Percentiles rank a stretch among this genome's conserved stretches.
Evolutionary conservation across 2,888 invertebrate genomes (phyloP).

Genomic region (Pharmacophagus antenor): DNA sequence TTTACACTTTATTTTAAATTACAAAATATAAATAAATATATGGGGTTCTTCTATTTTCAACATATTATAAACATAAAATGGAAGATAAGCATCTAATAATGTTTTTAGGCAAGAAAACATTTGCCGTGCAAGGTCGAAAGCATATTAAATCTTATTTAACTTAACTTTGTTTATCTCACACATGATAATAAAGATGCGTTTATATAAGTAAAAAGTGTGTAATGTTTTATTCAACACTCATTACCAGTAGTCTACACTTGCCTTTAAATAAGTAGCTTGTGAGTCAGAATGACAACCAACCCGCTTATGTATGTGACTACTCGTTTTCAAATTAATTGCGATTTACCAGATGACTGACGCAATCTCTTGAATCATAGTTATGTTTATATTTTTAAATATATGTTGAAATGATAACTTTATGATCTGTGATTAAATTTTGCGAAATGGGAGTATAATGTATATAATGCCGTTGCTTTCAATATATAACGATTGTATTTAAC

Average conservation of each 20-base stretch:
- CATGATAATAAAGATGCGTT: constrained; percentile 1
- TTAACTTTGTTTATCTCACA: constrained; percentile 11
- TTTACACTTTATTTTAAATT: too few relatives aligned
- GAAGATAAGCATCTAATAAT: not conserved
- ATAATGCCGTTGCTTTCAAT: too few relatives aligned
- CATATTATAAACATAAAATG: constrained; percentile 3
- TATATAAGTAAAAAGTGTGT: not conserved
- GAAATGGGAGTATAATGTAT: too few relatives aligned
- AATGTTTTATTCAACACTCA: constrained; percentile 24
- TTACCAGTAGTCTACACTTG: constrained; percentile 27
- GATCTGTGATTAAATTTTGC: not conserved
- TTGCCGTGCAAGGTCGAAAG: constrained; percentile 10
- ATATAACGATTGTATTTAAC: too few relatives aligned
- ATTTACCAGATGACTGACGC: constrained; percentile 36
- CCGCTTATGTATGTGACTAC: constrained; percentile 19
- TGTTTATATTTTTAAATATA: not conserved
- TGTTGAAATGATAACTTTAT: not conserved
- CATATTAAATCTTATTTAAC: constrained; percentile 10
- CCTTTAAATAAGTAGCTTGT: constrained; percentile 29
- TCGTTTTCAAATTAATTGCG: constrained; percentile 43
- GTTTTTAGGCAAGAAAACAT: not conserved
- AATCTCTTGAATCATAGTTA: constrained; percentile 36
- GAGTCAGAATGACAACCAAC: constrained; percentile 29
- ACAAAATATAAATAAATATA: too few relatives aligned
- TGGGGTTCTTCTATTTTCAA: not conserved